Evolutionary conservation across 2,113 vertebrate species (phyloP).

Genomic region (Channa maculata): DNA sequence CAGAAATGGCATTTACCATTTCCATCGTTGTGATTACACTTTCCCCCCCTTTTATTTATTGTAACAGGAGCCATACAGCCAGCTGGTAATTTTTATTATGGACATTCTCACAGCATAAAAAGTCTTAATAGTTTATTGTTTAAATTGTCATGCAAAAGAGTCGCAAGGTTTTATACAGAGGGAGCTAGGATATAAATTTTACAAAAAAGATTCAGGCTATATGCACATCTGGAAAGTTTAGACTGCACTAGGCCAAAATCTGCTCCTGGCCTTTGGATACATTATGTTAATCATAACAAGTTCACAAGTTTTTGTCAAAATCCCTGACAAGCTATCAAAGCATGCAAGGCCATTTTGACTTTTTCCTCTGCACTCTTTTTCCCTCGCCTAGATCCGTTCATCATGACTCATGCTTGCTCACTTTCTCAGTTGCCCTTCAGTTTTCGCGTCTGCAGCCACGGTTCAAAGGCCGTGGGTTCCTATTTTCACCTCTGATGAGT

Average conservation of each 20-base stretch:
- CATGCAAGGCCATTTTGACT: slow-evolving; percentile 39
- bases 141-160: background rate
- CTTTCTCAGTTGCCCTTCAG: slow-evolving; percentile 64
- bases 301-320: slow-evolving; percentile 56
- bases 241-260: slow-evolving; percentile 40
- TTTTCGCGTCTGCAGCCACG: slow-evolving; percentile 23
- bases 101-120: background rate
- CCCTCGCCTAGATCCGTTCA: slow-evolving; percentile 26
- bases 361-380: background rate
- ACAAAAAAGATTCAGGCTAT: slow-evolving; percentile 31
- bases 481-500: slow-evolving; percentile 48
- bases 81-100: background rate
- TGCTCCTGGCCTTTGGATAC: slow-evolving; percentile 40
- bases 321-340: slow-evolving; percentile 18
- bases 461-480: slow-evolving; percentile 64
- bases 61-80: background rate
- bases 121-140: background rate
- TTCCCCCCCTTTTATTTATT: slow-evolving; percentile 3
- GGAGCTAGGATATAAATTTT: slow-evolving; percentile 21
- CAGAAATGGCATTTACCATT: slow-evolving; percentile 16
- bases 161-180: slow-evolving; percentile 37
- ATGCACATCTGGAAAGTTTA: slow-evolving; percentile 30
- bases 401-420: slow-evolving; percentile 67
- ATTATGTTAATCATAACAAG: slow-evolving; percentile 33
- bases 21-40: slow-evolving; percentile 11